Evolutionary conservation across 1,140 invertebrate genomes (phyloP).

Genomic region (Drosophila sturtevanti): DNA sequence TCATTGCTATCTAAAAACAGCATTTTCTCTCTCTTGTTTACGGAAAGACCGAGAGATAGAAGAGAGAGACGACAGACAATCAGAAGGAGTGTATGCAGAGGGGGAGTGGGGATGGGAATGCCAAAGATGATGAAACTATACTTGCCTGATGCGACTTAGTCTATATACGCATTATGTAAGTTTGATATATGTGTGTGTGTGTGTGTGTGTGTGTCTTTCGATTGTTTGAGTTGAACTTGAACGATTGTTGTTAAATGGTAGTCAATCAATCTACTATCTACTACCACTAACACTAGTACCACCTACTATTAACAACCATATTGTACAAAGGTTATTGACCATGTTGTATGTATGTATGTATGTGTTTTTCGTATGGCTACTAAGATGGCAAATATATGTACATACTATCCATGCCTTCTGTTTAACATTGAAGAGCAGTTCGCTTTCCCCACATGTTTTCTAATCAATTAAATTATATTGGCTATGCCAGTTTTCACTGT

Average conservation of each 20-base stretch:
- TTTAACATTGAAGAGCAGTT: not conserved
- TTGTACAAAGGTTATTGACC: conserved; percentile 19
- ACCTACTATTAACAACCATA: conserved; percentile 12
- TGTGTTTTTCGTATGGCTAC: conserved; percentile 1
- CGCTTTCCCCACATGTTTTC: conserved; percentile 1
- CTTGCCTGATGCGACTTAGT: conserved; percentile 18
- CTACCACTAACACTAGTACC: not conserved
- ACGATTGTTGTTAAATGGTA: conserved; percentile 36
- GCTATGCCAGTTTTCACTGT: not conserved
- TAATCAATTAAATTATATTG: conserved; percentile 12
- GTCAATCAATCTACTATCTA: not conserved
- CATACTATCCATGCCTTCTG: not conserved
- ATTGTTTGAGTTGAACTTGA: conserved; percentile 73
- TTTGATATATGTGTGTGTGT: conserved; percentile 51
- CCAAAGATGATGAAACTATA: conserved; percentile 29
- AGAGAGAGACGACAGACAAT: too few relatives aligned
- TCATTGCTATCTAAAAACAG: not conserved
- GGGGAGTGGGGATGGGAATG: conserved; percentile 36
- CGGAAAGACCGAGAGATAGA: conserved; percentile 34
- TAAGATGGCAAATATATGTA: not conserved
- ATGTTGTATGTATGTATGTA: too few relatives aligned
- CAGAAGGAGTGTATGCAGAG: too few relatives aligned
- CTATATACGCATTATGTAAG: conserved; percentile 55
- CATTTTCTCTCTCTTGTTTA: conserved; percentile 11
- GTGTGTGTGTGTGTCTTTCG: conserved; percentile 47